Evolutionary conservation across 2,888 invertebrate species (phyloP).

Genomic region (Psylliodes chrysocephalus): DNA sequence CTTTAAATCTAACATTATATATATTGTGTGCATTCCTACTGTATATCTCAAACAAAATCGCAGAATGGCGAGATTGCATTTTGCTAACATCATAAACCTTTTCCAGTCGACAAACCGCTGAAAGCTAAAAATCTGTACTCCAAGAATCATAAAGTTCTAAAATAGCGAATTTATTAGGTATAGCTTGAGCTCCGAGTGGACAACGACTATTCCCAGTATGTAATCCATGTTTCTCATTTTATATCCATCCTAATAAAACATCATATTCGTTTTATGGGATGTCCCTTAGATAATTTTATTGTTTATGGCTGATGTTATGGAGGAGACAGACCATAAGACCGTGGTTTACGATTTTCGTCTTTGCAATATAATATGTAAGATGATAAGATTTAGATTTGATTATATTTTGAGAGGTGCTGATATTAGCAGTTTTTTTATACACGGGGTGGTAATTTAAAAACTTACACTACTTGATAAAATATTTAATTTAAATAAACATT

Average conservation of each 20-base stretch:
- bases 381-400: too few relatives aligned
- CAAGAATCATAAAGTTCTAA: constrained; percentile 12
- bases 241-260: constrained; percentile 15
- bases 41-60: too few relatives aligned
- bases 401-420: too few relatives aligned
- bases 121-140: neutral
- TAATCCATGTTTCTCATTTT: constrained; percentile 14
- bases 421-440: too few relatives aligned
- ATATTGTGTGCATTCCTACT: too few relatives aligned
- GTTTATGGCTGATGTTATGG: constrained; percentile 4
- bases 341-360: neutral
- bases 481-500: too few relatives aligned
- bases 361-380: too few relatives aligned
- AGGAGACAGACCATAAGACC: neutral
- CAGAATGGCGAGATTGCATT: neutral
- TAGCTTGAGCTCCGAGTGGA: constrained; percentile 6
- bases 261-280: constrained; percentile 12
- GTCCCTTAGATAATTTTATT: constrained; percentile 16
- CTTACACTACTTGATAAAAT: too few relatives aligned
- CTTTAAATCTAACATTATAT: too few relatives aligned
- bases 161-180: constrained; percentile 15
- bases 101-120: constrained; percentile 7
- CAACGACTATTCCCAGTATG: constrained; percentile 9
- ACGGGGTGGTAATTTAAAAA: too few relatives aligned
- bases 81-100: neutral